Evolutionary conservation across 1,140 invertebrate species (phyloP).

Genomic region (Mizuhopecten yessoensis): DNA sequence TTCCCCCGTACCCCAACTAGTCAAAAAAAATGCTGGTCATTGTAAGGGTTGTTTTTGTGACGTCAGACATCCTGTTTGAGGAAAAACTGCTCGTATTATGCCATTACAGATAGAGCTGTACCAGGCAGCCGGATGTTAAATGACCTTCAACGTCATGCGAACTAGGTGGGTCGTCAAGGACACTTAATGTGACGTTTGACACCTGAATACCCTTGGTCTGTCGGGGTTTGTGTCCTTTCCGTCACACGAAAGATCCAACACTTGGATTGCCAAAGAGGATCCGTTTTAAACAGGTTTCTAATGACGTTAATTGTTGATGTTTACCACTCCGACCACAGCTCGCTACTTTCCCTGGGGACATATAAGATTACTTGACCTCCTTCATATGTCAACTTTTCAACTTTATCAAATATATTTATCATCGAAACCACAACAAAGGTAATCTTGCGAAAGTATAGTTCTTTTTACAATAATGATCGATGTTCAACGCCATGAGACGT

Average conservation of each 20-base stretch:
- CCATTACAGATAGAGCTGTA: no score
- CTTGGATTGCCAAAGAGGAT: neutral
- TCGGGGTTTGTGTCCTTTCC: neutral
- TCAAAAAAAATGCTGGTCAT: no score
- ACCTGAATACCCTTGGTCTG: neutral
- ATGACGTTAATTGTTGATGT: neutral
- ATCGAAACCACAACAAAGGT: no score
- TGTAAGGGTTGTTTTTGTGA: no score
- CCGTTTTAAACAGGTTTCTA: neutral
- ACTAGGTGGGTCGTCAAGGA: neutral
- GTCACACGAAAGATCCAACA: neutral
- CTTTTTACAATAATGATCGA: no score
- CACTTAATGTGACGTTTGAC: neutral
- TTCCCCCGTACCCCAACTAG: no score
- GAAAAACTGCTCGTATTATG: no score
- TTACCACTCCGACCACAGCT: neutral
- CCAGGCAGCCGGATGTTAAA: no score
- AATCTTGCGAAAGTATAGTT: no score
- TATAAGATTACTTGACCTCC: neutral
- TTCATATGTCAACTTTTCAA: neutral
- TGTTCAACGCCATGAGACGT: no score
- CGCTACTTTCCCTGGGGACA: neutral
- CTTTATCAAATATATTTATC: no score
- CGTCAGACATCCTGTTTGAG: no score
- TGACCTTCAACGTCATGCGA: neutral